Evolutionary conservation across 2,888 invertebrate genomes (phyloP).

Genomic region (Archips xylosteana): DNA sequence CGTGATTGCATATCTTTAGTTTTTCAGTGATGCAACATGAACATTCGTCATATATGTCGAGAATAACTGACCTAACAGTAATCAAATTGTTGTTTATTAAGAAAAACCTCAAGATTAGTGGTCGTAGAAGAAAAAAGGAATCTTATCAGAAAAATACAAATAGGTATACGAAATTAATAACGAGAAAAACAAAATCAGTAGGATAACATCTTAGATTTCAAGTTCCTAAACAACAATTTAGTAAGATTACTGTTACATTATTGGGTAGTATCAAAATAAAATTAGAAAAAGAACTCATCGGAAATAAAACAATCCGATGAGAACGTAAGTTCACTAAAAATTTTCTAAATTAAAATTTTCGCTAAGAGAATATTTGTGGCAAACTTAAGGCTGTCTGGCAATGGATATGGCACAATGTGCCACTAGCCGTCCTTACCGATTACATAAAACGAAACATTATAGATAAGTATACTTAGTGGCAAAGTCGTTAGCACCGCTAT

Average conservation of each 20-base stretch:
- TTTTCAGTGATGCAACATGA: neutral
- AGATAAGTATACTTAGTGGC: conserved; percentile 54
- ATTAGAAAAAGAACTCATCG: neutral
- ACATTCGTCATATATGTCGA: neutral
- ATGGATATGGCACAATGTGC: conserved; percentile 58
- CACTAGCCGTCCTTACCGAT: conserved; percentile 56
- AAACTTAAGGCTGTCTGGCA: conserved; percentile 56
- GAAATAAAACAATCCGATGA: neutral
- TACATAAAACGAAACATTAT: conserved; percentile 37
- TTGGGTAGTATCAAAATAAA: neutral
- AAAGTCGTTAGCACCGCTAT: conserved; percentile 60
- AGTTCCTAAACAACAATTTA: neutral
- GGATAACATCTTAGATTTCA: neutral
- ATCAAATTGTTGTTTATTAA: neutral
- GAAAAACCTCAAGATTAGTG: neutral
- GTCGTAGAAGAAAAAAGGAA: neutral
- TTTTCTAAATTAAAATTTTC: conserved; percentile 34
- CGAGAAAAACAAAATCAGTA: neutral
- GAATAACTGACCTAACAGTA: conserved; percentile 11
- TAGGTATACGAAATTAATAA: neutral
- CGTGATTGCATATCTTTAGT: neutral
- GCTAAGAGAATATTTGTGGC: conserved; percentile 50
- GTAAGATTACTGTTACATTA: conserved; percentile 19
- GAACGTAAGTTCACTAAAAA: conserved; percentile 9
- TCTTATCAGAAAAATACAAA: neutral